phyloP scores from a whole-genome alignment of 2,888 invertebrate species.

The Aricia artaxerxes region DNA sequence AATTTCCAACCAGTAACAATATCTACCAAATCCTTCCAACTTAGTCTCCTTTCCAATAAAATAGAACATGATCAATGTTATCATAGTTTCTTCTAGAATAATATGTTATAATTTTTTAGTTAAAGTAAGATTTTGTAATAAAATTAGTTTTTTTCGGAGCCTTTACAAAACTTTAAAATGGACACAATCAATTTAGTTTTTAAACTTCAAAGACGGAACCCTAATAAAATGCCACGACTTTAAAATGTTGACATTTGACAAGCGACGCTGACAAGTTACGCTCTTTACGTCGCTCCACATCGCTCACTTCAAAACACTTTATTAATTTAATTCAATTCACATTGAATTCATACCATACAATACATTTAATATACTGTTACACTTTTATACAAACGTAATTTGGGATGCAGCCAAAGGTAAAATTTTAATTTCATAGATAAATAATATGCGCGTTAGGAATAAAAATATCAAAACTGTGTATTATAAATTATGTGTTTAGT shows the following conservation, averaged over 20 bases:
- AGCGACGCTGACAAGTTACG: slow-evolving; percentile 71
- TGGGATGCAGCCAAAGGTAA: neutral
- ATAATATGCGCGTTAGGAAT: too few relatives aligned
- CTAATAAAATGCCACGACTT: slow-evolving; percentile 59
- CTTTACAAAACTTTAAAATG: neutral
- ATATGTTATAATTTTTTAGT: neutral
- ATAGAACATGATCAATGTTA: too few relatives aligned
- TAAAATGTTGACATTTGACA: slow-evolving; percentile 73
- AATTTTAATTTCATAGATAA: too few relatives aligned
- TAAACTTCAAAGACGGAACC: slow-evolving; percentile 1
- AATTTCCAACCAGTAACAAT: too few relatives aligned
- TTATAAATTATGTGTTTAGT: too few relatives aligned
- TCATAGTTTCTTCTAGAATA: too few relatives aligned
- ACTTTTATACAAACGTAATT: neutral
- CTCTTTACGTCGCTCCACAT: slow-evolving; percentile 40
- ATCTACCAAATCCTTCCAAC: too few relatives aligned
- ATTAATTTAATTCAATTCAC: slow-evolving; percentile 25
- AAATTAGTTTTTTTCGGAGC: neutral
- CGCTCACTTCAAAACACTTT: slow-evolving; percentile 22
- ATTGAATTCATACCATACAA: slow-evolving; percentile 21
- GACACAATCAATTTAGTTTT: neutral
- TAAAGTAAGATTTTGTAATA: neutral
- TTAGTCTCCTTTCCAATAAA: too few relatives aligned
- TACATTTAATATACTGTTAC: neutral
- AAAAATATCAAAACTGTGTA: too few relatives aligned